Conservation (phyloP, 2,113 vertebrate genomes). For the Myrmecobius fasciatus region DNA sequence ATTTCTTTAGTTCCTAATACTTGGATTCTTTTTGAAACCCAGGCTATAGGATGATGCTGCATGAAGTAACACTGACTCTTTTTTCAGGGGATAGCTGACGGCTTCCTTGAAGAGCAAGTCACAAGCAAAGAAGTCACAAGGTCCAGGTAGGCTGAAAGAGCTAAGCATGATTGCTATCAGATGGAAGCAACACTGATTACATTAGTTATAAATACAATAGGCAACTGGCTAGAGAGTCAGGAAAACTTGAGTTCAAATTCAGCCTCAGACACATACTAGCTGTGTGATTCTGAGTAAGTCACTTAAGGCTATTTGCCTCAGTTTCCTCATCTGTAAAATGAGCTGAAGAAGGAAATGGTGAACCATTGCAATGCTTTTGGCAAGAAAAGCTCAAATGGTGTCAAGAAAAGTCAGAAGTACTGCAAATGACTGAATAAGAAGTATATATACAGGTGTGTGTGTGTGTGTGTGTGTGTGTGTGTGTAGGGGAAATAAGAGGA, state of each 20-base stretch:
- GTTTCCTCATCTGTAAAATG: background rate
- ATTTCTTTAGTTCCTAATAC: background rate
- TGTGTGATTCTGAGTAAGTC: background rate
- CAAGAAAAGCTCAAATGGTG: too few relatives aligned
- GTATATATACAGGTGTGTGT: background rate
- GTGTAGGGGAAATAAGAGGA: background rate
- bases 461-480: too few relatives aligned
- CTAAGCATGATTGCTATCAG: accelerated
- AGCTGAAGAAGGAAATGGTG: background rate
- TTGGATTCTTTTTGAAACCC: background rate
- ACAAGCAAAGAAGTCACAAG: background rate
- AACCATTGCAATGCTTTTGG: background rate
- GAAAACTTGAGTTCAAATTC: background rate
- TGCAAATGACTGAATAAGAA: background rate
- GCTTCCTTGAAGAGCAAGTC: background rate
- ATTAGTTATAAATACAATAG: background rate
- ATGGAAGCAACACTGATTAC: background rate
- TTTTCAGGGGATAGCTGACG: background rate
- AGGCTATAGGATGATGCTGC: background rate
- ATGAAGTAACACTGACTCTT: background rate
- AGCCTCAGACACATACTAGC: background rate
- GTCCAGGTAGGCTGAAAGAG: background rate
- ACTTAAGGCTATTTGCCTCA: background rate
- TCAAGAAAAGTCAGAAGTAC: background rate
- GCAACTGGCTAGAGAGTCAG: background rate